A percentile compares a stretch with the other conserved stretches of the same genome.
Evolutionary conservation across 2,797 vertebrate species (phyloP).

Genomic region (Calcarius lapponicus): DNA sequence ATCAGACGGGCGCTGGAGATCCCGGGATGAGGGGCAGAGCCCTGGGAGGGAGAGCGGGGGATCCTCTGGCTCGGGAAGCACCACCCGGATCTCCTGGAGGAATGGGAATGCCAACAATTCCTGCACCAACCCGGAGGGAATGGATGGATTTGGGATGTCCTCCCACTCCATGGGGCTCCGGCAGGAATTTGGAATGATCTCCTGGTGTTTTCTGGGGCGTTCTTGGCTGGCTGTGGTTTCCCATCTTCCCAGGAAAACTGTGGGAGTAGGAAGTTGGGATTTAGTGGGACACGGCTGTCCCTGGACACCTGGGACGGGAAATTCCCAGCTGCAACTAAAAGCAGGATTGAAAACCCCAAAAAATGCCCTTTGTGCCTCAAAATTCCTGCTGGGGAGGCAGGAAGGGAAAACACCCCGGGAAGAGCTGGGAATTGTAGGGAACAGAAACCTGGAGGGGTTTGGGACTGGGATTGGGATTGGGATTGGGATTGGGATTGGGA

Average conservation of each 20-base stretch:
- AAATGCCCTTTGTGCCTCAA: neutral
- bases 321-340: neutral
- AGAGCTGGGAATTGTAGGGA: neutral
- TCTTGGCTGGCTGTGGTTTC: neutral
- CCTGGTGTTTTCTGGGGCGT: rapidly evolving
- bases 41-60: rapidly evolving
- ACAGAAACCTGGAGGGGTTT: neutral
- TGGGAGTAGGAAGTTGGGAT: rapidly evolving
- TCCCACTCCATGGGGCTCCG: neutral
- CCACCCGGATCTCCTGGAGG: neutral
- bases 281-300: rapidly evolving
- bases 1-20: rapidly evolving
- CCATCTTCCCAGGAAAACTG: rapidly evolving
- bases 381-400: neutral
- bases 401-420: neutral
- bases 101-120: neutral
- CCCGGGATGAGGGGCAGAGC: neutral
- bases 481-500: neutral
- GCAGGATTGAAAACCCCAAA: neutral
- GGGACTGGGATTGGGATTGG: neutral
- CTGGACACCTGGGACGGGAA: rapidly evolving
- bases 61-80: rapidly evolving
- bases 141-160: neutral
- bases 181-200: neutral
- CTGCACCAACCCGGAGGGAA: rapidly evolving